Base-by-base conservation (phyloP, 2,113 vertebrate species). In the Hymenochirus boettgeri region DNA sequence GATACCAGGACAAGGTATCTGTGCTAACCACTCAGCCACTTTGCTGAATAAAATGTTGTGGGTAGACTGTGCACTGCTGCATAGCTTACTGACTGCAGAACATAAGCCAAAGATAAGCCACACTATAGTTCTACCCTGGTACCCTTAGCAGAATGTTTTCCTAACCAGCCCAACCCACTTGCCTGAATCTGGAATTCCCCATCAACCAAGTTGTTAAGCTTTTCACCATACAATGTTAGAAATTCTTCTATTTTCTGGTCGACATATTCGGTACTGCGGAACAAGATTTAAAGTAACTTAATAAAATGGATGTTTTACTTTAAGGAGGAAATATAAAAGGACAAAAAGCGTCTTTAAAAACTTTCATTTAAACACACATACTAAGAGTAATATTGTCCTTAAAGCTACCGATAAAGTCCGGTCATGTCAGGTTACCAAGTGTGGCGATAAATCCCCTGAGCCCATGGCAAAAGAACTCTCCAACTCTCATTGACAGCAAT, bases 171-270 rank as follows among this genome's bases (percentile, higher is more conserved):
- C 12, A 26, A 15, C 13, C 29, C 1, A 18, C 57, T 77, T 74
- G 90, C 89, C 87, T 99, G 95, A 12, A 91, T 89, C 57, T 69
- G 82, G 66, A 96, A 99, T 53, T 89, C 88, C 3, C 97, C 94
- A n/a, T 92, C 89, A 9, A 84, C 91, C 78, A 97, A 86, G 57
- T 77, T 79, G 46, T 74, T 75, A 35, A 99, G 77, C 76, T 89
- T 91, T 70, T 92, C 87, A 29, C 89, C 90, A 70, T 97, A 99
- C 54, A 79, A 85, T 58, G 67, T 71, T 76, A 99, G 87, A 84
- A 99, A 98, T 70, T 97, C 93, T 79, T 97, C 94, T 33, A 97
- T 94, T 76, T 97, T 98, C 21, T 73, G 77, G 75, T 97, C 95
- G 7, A 98, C 96, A 24, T 92, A 65, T 76, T 97, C 94, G 0